phyloP scores from a whole-genome alignment of 2,888 invertebrate species.

The Epinotia nisella region DNA sequence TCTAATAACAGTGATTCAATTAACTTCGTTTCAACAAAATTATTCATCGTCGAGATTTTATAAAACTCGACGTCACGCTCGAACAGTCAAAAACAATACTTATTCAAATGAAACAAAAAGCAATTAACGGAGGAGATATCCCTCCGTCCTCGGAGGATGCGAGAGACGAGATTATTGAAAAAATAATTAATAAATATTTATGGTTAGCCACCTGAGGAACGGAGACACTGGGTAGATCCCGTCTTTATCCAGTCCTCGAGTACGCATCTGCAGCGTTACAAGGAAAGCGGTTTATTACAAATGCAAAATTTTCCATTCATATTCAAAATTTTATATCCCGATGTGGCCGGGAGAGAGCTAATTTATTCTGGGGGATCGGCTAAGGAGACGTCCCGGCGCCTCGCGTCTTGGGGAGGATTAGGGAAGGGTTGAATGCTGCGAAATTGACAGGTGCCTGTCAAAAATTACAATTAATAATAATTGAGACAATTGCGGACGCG shows the following conservation, averaged over 20 bases:
- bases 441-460: conserved; percentile 85
- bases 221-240: conserved; percentile 66
- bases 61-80: conserved; percentile 75
- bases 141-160: conserved; percentile 79
- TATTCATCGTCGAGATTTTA: conserved; percentile 79
- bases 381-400: conserved; percentile 76
- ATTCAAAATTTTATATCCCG: conserved; percentile 95
- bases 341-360: conserved; percentile 88
- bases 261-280: conserved; percentile 79
- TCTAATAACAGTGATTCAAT: conserved; percentile 69
- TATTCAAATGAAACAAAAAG: conserved; percentile 85
- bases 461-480: conserved; percentile 85
- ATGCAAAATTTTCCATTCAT: conserved; percentile 95
- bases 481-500: conserved; percentile 74
- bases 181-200: conserved; percentile 86
- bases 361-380: conserved; percentile 88
- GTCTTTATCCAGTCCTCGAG: conserved; percentile 78
- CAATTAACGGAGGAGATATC: conserved; percentile 83
- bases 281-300: conserved; percentile 90
- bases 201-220: conserved; percentile 82
- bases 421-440: conserved; percentile 80
- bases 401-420: conserved; percentile 81
- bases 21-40: conserved; percentile 69
- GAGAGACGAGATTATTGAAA: conserved; percentile 84
- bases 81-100: conserved; percentile 84